These are phyloP conservation scores for Probaryconus sp. DNA, from an alignment of 1,140 invertebrate genomes.

Conservation along the genomic window DNA sequence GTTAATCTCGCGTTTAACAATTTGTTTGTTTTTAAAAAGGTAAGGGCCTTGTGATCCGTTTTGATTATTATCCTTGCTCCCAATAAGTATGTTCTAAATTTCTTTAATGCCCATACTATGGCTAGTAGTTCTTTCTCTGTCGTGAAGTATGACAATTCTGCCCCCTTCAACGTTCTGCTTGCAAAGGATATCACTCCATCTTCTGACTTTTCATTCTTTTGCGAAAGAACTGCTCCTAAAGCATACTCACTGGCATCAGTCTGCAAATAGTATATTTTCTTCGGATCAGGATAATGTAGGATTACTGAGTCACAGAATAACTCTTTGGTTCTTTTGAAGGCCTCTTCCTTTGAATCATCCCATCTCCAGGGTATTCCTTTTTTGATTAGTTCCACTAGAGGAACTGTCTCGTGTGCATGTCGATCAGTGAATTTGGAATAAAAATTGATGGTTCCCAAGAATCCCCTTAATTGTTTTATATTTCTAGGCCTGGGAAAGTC, in stretches of 20 bases:
- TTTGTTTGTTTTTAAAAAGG: constrained; percentile 25
- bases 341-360: not conserved
- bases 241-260: no score
- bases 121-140: constrained; percentile 74
- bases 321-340: not conserved
- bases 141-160: constrained; percentile 68
- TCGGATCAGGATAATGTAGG: constrained; percentile 7
- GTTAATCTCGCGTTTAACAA: constrained; percentile 11
- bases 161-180: constrained; percentile 66
- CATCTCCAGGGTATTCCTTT: constrained; percentile 3
- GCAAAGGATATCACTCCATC: constrained; percentile 57
- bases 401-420: constrained; percentile 33
- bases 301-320: constrained; percentile 17
- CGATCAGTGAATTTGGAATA: constrained; percentile 70
- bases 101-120: constrained; percentile 71
- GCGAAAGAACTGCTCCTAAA: constrained; percentile 12
- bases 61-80: constrained; percentile 69
- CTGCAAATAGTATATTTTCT: constrained; percentile 13
- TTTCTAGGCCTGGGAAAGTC: no score
- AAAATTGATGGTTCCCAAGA: constrained; percentile 73
- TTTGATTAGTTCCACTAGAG: constrained; percentile 21
- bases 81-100: constrained; percentile 69
- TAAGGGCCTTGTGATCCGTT: constrained; percentile 74
- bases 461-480: constrained; percentile 69
- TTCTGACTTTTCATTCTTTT: not conserved